These are phyloP conservation scores for Beris morrisii DNA, from an alignment of 2,888 invertebrate genomes.

Conservation along the genomic window DNA sequence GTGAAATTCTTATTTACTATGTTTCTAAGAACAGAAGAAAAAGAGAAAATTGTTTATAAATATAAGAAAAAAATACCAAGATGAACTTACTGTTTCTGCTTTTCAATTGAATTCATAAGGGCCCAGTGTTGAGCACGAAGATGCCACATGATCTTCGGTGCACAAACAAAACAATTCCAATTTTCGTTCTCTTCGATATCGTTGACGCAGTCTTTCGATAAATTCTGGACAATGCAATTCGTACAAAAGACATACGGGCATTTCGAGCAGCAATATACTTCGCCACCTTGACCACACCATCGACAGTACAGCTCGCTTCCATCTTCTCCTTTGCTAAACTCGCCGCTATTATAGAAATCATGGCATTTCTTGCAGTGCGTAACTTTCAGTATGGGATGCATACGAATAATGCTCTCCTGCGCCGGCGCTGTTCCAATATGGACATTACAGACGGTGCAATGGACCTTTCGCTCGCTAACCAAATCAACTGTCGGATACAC, in stretches of 20 bases:
- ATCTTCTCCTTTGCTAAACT: conserved; percentile 81
- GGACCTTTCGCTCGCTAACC: conserved; percentile 64
- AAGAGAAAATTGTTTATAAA: background rate
- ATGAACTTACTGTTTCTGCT: conserved; percentile 57
- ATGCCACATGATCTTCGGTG: conserved; percentile 66
- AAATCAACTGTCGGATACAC: conserved; percentile 63
- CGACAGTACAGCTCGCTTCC: conserved; percentile 80
- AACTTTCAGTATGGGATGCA: conserved; percentile 74
- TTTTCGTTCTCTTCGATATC: conserved; percentile 76
- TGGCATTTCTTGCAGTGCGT: conserved; percentile 72
- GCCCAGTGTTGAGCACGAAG: conserved; percentile 73
- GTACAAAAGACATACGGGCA: conserved; percentile 76
- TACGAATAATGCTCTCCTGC: conserved; percentile 65
- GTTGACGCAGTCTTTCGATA: conserved; percentile 66
- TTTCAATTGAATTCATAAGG: conserved; percentile 67
- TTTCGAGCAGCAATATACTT: conserved; percentile 76
- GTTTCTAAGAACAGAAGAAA: conserved; percentile 37
- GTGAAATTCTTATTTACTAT: conserved; percentile 47
- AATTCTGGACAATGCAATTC: conserved; percentile 75
- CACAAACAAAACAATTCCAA: conserved; percentile 79
- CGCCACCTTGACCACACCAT: conserved; percentile 81
- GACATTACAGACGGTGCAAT: conserved; percentile 74
- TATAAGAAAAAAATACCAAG: background rate
- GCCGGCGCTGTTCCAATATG: conserved; percentile 73
- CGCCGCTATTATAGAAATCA: conserved; percentile 78